Evolutionary conservation across 2,797 vertebrate genomes (phyloP).

Genomic region (Pseudochirops cupreus): DNA sequence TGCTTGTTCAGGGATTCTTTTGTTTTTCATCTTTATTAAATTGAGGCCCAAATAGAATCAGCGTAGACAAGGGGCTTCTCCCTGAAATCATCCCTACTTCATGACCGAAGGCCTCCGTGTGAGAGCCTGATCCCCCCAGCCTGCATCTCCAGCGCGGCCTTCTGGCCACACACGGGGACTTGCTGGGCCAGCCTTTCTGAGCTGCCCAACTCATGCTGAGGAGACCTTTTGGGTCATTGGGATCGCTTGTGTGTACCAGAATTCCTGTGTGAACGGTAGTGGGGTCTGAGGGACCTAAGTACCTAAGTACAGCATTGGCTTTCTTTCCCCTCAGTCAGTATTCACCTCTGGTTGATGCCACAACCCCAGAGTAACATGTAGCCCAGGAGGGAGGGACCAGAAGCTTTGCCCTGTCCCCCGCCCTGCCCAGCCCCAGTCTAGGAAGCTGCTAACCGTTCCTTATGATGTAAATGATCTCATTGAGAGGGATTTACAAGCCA

Average conservation of each 20-base stretch:
- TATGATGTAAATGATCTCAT: background rate
- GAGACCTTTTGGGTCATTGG: slow-evolving; percentile 38
- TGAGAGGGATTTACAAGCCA: background rate
- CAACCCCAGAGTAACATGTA: slow-evolving; percentile 51
- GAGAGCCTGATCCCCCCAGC: rapidly evolving
- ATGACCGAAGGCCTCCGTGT: background rate
- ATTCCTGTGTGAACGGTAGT: slow-evolving; percentile 15
- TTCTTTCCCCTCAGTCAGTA: slow-evolving; percentile 31
- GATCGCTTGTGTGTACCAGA: slow-evolving; percentile 28
- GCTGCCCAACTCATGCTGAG: background rate
- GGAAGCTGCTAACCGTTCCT: background rate
- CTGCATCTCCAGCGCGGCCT: background rate
- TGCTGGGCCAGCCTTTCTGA: no score
- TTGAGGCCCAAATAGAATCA: background rate
- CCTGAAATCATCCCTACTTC: background rate
- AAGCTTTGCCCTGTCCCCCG: background rate
- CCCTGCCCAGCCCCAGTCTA: background rate
- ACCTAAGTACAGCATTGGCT: slow-evolving; percentile 3
- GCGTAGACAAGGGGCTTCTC: background rate
- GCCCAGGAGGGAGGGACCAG: background rate
- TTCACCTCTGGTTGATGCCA: slow-evolving; percentile 42
- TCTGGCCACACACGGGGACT: no score
- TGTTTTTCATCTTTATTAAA: background rate
- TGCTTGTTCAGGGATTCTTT: background rate
- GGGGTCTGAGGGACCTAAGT: slow-evolving; percentile 21